Evolutionary conservation across 2,797 vertebrate genomes (phyloP).

Genomic region (Zalophus californianus): DNA sequence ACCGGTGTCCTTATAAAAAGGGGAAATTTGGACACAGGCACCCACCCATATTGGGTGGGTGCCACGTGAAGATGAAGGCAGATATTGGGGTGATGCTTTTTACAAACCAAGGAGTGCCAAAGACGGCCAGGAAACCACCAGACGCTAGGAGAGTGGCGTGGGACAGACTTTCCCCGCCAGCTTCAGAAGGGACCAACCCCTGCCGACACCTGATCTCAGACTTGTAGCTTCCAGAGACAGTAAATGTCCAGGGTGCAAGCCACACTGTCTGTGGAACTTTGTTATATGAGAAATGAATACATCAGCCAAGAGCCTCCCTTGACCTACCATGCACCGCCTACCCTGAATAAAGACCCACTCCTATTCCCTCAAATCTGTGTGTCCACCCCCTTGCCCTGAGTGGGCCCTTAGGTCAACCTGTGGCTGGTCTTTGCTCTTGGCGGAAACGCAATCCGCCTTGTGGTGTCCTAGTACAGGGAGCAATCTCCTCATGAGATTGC

Average conservation of each 20-base stretch:
- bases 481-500: neutral
- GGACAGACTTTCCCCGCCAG: fast-evolving
- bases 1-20: neutral
- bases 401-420: neutral
- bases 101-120: neutral
- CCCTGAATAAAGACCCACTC: neutral
- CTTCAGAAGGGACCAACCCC: neutral
- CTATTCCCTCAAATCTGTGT: fast-evolving
- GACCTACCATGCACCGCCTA: neutral
- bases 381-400: too few relatives aligned
- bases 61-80: neutral
- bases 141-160: neutral
- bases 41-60: fast-evolving
- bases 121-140: neutral
- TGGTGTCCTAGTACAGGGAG: neutral
- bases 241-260: neutral
- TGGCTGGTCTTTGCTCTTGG: neutral
- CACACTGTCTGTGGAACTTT: fast-evolving
- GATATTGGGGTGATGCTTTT: neutral
- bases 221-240: neutral
- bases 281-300: neutral
- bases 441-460: neutral
- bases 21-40: neutral
- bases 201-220: neutral
- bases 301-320: neutral